Conservation (phyloP, 23 tunicate species). For the Botrylloides violaceus region DNA sequence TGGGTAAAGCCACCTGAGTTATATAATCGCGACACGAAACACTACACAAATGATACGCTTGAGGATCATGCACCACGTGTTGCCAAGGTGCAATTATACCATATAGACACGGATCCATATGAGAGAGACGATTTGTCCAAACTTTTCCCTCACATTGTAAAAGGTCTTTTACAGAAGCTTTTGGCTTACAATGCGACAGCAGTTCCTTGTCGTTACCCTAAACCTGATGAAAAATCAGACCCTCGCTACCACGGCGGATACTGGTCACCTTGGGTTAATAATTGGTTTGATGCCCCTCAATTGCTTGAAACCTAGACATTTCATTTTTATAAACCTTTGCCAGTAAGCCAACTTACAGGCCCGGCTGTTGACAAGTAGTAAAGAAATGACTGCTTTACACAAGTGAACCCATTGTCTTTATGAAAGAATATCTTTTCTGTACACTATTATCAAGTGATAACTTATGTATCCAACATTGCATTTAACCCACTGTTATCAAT, state of each 20-base stretch:
- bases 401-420: too few relatives aligned
- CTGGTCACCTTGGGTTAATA: constrained; percentile 39
- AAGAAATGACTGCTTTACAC: too few relatives aligned
- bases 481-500: too few relatives aligned
- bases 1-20: constrained; percentile 69
- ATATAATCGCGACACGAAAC: not conserved
- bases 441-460: too few relatives aligned
- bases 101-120: constrained; percentile 16
- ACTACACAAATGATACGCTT: not conserved
- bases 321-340: too few relatives aligned
- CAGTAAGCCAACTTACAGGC: too few relatives aligned
- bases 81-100: not conserved
- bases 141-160: constrained; percentile 5
- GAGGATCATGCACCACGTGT: too few relatives aligned
- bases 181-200: constrained; percentile 16
- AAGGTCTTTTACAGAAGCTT: not conserved
- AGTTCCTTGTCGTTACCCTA: constrained; percentile 29
- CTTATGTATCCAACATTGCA: too few relatives aligned
- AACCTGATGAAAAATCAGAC: not conserved
- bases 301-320: too few relatives aligned
- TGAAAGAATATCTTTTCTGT: too few relatives aligned
- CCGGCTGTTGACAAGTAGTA: too few relatives aligned
- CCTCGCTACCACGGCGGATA: constrained; percentile 33
- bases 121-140: constrained; percentile 5
- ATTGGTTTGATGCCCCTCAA: too few relatives aligned